Evolutionary conservation across 2,113 vertebrate genomes (phyloP).

Genomic region (Arothron firmamentum): DNA sequence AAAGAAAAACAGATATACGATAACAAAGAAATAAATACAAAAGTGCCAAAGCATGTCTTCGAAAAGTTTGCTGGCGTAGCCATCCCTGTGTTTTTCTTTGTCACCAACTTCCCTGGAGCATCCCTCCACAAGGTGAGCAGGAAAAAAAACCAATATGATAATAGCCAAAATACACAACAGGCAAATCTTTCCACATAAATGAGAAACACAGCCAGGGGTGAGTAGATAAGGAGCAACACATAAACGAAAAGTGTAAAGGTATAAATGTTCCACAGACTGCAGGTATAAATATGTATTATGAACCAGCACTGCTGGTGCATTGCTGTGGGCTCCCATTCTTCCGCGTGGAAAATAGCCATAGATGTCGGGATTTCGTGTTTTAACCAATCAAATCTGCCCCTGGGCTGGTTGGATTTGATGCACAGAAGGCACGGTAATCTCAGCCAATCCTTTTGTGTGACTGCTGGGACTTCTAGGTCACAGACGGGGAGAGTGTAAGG

Average conservation of each 20-base stretch:
- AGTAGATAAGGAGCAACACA: slow-evolving; percentile 65
- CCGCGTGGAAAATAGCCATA: slow-evolving; percentile 66
- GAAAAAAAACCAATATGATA: slow-evolving; percentile 51
- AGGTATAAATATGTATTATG: slow-evolving; percentile 71
- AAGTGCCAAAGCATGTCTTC: slow-evolving; percentile 8
- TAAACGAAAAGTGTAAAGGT: slow-evolving; percentile 66
- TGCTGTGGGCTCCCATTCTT: slow-evolving; percentile 53
- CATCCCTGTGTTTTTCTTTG: slow-evolving; percentile 29
- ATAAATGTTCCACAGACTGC: slow-evolving; percentile 58
- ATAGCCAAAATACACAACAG: slow-evolving; percentile 55
- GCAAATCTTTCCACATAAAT: slow-evolving; percentile 60
- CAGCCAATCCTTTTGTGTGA: slow-evolving; percentile 76
- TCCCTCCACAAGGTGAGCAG: slow-evolving; percentile 49
- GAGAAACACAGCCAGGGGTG: slow-evolving; percentile 63
- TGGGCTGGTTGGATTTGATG: slow-evolving; percentile 69
- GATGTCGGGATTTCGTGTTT: slow-evolving; percentile 71
- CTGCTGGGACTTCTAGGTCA: slow-evolving; percentile 74
- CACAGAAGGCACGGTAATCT: slow-evolving; percentile 77
- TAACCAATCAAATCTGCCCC: slow-evolving; percentile 85
- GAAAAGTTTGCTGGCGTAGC: slow-evolving; percentile 37
- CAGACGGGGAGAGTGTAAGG: slow-evolving; percentile 56
- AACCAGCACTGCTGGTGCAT: slow-evolving; percentile 40
- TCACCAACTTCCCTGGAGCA: slow-evolving; percentile 42
- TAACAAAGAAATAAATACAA: background rate
- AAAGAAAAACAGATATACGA: too few relatives aligned